Base-by-base conservation (phyloP, 1,140 invertebrate species). In the Zaprionus kolodkinae region DNA sequence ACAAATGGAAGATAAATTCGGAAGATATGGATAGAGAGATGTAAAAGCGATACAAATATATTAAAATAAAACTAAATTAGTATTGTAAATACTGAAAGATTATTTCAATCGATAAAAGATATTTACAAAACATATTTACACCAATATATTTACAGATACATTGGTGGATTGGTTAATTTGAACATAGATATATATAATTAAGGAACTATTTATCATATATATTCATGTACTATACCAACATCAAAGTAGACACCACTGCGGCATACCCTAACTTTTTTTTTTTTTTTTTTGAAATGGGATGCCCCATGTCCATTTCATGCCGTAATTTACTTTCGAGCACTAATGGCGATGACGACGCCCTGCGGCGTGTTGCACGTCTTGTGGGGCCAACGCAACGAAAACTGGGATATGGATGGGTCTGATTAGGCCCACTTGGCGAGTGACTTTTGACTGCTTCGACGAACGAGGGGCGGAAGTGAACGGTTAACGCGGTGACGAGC, bases 301-400 rank as follows among this genome's bases (percentile, higher is more conserved):
- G 55, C 17, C 50, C 36, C 38, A 61, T 56, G 40, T 54, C 25
- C 21, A 72, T 76, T 72, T 56, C 61, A 72, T 66, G 72, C 72
- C 72, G 77, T 82, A 79, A 79, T 83, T 87, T 64, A 88, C 84
- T 87, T 87, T 83, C 80, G 65, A 88, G 69, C 80, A 74, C 62
- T 64, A 48, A 57, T 55, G 45, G 54, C 45, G 68, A 60, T 76
- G 61, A 60, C 33, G 73, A 71, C 73, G 73, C 67, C 72, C 72
- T 43, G 67, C 54, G 67, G 72, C 67, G 67, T 52, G 55, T 27
- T 36, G 68, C 50, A 27, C 59, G 54, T 75, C 66, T 64, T 70
- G 48, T 73, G 65, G 25, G 70, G 55, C 55, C 69, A 72, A 12
- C 63, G 11, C 27, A 67, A 60, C 43, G 25, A 36, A 60, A 72